Evolutionary conservation across 2,113 vertebrate genomes (phyloP).

Genomic region (Tor tambroides): DNA sequence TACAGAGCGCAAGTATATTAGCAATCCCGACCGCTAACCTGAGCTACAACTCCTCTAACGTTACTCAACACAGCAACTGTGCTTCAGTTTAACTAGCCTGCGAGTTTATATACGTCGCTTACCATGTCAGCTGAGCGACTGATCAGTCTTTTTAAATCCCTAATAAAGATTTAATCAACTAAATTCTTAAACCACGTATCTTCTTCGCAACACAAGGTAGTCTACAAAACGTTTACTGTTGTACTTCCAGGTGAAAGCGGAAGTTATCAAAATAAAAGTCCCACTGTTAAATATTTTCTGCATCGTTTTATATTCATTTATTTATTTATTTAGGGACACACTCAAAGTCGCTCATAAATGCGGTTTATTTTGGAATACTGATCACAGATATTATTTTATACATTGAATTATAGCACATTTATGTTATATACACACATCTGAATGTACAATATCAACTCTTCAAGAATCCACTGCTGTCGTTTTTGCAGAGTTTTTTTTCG

Average conservation of each 20-base stretch:
- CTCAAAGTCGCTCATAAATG: neutral
- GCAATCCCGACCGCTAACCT: no score
- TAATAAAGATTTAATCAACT: neutral
- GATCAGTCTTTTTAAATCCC: neutral
- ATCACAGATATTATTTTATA: neutral
- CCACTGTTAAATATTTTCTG: accelerated
- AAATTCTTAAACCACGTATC: neutral
- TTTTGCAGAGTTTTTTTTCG: conserved; percentile 65
- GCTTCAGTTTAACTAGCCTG: neutral
- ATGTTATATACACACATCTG: neutral
- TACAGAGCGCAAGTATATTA: neutral
- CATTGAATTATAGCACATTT: neutral
- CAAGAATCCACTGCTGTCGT: conserved; percentile 48
- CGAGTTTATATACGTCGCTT: neutral
- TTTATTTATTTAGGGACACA: neutral
- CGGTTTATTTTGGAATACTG: conserved; percentile 3
- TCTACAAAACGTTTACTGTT: conserved; percentile 26
- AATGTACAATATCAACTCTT: neutral
- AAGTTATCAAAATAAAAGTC: conserved; percentile 37
- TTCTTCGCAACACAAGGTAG: neutral
- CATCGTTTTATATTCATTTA: no score
- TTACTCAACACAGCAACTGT: no score
- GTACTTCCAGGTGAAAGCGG: conserved; percentile 43
- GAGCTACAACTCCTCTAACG: neutral
- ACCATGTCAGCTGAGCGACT: conserved; percentile 4